A percentile compares a stretch with the other conserved stretches of the same genome.
Evolutionary conservation across 2,113 vertebrate genomes (phyloP).

Genomic region (Zapus hudsonius): DNA sequence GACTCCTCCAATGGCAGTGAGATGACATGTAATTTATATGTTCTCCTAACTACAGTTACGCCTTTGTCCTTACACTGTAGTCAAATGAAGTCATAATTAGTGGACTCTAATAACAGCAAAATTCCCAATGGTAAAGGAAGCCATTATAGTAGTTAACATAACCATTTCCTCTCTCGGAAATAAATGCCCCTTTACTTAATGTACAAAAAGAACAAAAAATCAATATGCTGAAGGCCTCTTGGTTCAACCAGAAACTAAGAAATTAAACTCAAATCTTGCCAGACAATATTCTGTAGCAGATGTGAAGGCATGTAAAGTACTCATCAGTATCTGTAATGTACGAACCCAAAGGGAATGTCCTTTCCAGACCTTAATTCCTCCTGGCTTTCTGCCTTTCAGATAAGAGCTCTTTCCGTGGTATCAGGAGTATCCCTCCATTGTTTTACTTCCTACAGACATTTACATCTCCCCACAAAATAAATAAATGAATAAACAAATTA

Average conservation of each 20-base stretch:
- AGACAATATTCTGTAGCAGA: not conserved
- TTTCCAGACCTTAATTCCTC: not conserved
- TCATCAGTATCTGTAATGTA: not conserved
- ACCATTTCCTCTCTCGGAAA: conserved; percentile 78
- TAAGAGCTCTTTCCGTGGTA: not conserved
- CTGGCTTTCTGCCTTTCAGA: not conserved
- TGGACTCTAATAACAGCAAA: conserved; percentile 62
- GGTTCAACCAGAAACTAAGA: conserved; percentile 63
- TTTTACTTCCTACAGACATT: conserved; percentile 34
- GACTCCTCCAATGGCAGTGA: not conserved
- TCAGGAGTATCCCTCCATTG: not conserved
- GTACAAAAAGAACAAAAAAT: conserved; percentile 59
- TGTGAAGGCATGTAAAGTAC: not conserved
- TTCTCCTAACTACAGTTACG: not conserved
- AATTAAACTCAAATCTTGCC: conserved; percentile 65
- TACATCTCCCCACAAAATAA: not conserved
- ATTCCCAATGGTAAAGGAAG: conserved; percentile 72
- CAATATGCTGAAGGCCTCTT: conserved; percentile 73
- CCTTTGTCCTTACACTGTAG: conserved; percentile 19
- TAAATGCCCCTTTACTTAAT: conserved; percentile 75
- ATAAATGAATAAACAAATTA: too few relatives aligned
- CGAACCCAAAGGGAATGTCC: not conserved
- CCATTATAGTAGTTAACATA: conserved; percentile 76
- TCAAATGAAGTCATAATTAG: conserved; percentile 48
- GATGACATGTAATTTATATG: not conserved